Evolutionary conservation across 2,113 vertebrate species (phyloP).

Genomic region (Recurvirostra avosetta): DNA sequence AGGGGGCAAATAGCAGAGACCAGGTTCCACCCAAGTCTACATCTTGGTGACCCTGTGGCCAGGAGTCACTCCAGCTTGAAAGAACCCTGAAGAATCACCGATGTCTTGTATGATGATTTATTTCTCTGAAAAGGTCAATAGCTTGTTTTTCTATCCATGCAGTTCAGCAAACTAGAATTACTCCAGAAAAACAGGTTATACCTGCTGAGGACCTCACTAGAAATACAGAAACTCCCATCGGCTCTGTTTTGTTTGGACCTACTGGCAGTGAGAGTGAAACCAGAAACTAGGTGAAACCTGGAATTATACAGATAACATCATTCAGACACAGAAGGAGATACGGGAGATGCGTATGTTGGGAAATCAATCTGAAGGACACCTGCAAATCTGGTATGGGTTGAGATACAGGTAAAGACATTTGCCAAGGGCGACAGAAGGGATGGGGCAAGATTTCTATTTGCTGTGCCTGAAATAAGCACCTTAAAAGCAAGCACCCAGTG

Average conservation of each 20-base stretch:
- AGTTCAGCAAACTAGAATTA: background rate
- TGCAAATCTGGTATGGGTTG: background rate
- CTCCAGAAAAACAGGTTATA: background rate
- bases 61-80: background rate
- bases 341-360: background rate
- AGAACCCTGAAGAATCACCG: background rate
- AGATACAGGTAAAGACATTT: background rate
- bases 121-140: background rate
- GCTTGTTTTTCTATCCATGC: background rate
- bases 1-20: background rate
- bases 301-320: background rate
- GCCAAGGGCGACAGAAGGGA: background rate
- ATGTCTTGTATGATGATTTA: background rate
- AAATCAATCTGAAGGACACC: background rate
- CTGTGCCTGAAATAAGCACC: background rate
- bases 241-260: background rate
- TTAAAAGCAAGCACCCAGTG: background rate
- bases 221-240: background rate
- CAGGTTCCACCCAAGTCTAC: background rate
- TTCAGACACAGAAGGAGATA: background rate
- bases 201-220: background rate
- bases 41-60: background rate
- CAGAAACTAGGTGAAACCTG: background rate
- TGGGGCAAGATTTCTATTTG: background rate
- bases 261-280: background rate